Conservation (phyloP, 2,113 vertebrate species). For the Crotalus viridis region DNA sequence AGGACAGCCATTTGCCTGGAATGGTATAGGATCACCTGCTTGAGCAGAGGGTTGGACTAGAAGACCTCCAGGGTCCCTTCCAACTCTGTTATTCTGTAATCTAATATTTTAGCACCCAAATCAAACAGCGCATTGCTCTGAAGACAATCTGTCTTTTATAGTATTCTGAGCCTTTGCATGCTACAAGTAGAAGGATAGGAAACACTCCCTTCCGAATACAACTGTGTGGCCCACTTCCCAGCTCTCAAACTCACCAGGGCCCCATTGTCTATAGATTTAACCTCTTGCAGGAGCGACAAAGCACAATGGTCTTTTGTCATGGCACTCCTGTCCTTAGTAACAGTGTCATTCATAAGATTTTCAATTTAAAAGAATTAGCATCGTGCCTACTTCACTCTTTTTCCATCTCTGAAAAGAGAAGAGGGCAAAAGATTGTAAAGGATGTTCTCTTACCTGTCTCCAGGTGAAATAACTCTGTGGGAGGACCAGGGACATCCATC, state of each 20-base stretch:
- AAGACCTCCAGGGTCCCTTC: no score
- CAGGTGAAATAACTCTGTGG: not conserved
- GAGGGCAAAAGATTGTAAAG: not conserved
- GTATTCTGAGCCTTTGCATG: not conserved
- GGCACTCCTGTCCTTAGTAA: not conserved
- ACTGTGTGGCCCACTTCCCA: not conserved
- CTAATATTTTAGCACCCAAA: not conserved
- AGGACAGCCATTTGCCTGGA: not conserved
- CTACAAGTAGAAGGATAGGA: not conserved
- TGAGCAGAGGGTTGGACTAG: not conserved
- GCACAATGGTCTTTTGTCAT: not conserved
- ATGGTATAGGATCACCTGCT: not conserved
- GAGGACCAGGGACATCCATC: not conserved
- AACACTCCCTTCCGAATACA: not conserved
- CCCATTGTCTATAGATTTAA: not conserved
- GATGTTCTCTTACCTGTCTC: not conserved
- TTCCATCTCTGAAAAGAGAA: not conserved
- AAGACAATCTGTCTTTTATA: not conserved
- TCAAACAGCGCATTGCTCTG: not conserved
- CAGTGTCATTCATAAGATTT: not conserved
- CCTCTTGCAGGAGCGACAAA: not conserved
- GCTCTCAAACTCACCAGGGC: not conserved
- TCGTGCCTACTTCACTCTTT: not conserved
- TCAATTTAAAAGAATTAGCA: not conserved
- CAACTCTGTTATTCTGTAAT: not conserved